Percentiles rank a stretch among this genome's conserved stretches.
Conservation (phyloP, 2,113 vertebrate species). For the Dermatemys mawii region DNA sequence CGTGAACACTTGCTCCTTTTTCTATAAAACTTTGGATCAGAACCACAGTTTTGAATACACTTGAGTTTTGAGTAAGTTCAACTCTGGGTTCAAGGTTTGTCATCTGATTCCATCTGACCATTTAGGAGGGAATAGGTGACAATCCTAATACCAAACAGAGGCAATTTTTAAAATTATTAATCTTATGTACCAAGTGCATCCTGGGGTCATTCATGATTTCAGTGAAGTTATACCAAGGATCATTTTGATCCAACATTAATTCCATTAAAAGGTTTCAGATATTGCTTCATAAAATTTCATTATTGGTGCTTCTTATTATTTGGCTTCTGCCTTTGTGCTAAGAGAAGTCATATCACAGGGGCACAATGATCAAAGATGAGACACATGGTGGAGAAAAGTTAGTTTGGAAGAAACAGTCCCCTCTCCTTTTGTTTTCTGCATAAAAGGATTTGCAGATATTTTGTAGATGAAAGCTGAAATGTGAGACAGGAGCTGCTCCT, state of each 20-base stretch:
- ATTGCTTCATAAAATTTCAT: neutral
- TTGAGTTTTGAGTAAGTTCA: neutral
- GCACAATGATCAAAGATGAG: conserved; percentile 5
- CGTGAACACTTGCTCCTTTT: neutral
- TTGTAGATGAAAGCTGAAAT: conserved; percentile 42
- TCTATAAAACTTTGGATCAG: neutral
- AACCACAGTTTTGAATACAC: neutral
- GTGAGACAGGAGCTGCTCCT: conserved; percentile 2
- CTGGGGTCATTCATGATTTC: neutral
- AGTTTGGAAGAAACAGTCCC: neutral
- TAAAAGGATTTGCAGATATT: conserved; percentile 29
- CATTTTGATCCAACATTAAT: neutral
- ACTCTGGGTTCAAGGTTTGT: neutral
- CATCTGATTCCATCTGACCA: neutral
- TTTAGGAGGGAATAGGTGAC: neutral
- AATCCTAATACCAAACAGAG: neutral
- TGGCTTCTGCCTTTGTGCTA: neutral
- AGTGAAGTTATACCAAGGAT: neutral
- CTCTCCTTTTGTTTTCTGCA: conserved; percentile 27
- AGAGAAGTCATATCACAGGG: neutral
- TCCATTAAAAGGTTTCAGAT: neutral
- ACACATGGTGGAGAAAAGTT: neutral
- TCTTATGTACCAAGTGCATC: neutral
- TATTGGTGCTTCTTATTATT: neutral
- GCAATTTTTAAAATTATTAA: neutral